phyloP scores from a whole-genome alignment of 2,113 vertebrate genomes.

The Channa argus region DNA sequence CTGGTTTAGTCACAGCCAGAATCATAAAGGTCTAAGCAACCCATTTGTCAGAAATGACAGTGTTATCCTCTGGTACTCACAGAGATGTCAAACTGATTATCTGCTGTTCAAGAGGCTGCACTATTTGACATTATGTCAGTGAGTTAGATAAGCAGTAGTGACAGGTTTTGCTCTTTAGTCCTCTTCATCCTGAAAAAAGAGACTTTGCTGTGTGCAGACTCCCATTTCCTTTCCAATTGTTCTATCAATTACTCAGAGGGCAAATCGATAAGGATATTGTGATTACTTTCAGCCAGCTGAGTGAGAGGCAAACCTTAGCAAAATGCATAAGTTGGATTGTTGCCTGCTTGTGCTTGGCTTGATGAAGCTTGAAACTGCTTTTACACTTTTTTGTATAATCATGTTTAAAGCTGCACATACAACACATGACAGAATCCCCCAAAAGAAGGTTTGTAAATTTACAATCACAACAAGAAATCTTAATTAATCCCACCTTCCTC shows the following conservation, averaged over 20 bases:
- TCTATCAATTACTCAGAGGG: conserved; percentile 60
- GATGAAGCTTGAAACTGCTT: conserved; percentile 4
- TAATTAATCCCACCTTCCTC: conserved; percentile 37
- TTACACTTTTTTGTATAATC: not conserved
- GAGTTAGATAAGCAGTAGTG: conserved; percentile 32
- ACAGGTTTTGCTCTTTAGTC: conserved; percentile 23
- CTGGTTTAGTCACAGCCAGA: conserved; percentile 2
- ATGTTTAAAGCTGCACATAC: not conserved
- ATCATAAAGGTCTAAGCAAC: conserved; percentile 30
- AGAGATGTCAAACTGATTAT: conserved; percentile 28
- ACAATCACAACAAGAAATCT: not conserved
- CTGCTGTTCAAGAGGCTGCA: conserved; percentile 2
- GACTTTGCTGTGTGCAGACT: conserved; percentile 36
- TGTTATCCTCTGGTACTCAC: conserved; percentile 7
- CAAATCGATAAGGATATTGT: conserved; percentile 56
- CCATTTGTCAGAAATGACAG: conserved; percentile 51
- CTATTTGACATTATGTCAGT: conserved; percentile 14
- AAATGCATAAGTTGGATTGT: not conserved
- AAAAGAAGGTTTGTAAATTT: not conserved
- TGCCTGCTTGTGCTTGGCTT: not conserved
- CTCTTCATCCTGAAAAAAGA: conserved; percentile 39
- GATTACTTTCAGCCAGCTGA: conserved; percentile 54
- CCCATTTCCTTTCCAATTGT: conserved; percentile 53
- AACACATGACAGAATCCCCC: not conserved
- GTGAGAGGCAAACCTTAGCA: conserved; percentile 9